Evolutionary conservation across 1,140 invertebrate genomes (phyloP).

Genomic region (Luehdorfia chinensis): DNA sequence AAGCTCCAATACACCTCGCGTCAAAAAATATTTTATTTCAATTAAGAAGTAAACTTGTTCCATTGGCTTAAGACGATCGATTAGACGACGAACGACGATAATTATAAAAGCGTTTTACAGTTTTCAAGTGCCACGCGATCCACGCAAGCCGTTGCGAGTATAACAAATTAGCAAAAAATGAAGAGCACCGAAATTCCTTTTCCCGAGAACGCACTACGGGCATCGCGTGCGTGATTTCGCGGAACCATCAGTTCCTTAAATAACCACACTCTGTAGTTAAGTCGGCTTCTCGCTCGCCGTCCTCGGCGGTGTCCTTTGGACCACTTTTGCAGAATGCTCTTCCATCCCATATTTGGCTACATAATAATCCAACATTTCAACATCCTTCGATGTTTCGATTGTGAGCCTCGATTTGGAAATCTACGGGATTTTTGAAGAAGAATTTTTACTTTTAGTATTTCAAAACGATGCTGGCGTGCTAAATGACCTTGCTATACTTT

Average conservation of each 20-base stretch:
- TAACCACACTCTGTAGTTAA: constrained; percentile 42
- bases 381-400: constrained; percentile 51
- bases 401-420: constrained; percentile 65
- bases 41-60: not conserved
- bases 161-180: constrained; percentile 38
- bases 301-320: constrained; percentile 69
- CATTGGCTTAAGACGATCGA: not conserved
- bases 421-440: constrained; percentile 38
- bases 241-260: constrained; percentile 61
- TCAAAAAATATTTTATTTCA: not conserved
- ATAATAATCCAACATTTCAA: constrained; percentile 55
- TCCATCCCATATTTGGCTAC: constrained; percentile 55
- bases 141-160: constrained; percentile 25
- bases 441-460: no score
- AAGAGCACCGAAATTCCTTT: constrained; percentile 41
- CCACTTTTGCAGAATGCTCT: constrained; percentile 51
- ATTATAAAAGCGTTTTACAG: not conserved
- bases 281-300: constrained; percentile 53
- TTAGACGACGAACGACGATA: no score
- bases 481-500: no score
- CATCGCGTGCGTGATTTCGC: constrained; percentile 60
- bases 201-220: constrained; percentile 37
- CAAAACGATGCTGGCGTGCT: no score
- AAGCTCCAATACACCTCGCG: no score
- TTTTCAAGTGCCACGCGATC: not conserved